Percentiles rank a stretch among this genome's conserved stretches.
These are phyloP conservation scores for Macropodus opercularis DNA, from an alignment of 2,797 vertebrate genomes.

Conservation along the genomic window DNA sequence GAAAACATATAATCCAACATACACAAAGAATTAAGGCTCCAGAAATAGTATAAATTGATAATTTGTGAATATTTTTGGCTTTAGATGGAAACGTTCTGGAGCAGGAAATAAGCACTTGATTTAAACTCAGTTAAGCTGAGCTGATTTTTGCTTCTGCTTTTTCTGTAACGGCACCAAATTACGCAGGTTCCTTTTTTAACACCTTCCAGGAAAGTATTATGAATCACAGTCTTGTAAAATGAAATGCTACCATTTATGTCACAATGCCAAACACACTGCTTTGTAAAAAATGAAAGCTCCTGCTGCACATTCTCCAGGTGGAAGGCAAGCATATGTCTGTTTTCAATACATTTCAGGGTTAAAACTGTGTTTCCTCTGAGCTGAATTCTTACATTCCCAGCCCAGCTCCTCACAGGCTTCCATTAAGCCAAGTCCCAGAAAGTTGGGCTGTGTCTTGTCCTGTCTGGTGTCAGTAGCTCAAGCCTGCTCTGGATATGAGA, in stretches of 20 bases:
- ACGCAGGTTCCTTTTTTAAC: neutral
- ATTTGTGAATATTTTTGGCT: neutral
- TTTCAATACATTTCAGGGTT: slow-evolving; percentile 18
- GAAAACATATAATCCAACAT: neutral
- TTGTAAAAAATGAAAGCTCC: neutral
- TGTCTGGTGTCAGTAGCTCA: slow-evolving; percentile 41
- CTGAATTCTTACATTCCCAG: slow-evolving; percentile 50
- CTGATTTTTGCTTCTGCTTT: neutral
- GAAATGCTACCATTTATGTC: slow-evolving; percentile 6
- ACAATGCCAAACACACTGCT: neutral
- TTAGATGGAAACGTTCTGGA: neutral
- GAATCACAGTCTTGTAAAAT: neutral
- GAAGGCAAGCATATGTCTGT: neutral
- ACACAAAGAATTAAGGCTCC: neutral
- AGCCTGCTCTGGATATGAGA: slow-evolving; percentile 35
- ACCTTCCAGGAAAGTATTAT: slow-evolving; percentile 2
- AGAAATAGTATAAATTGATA: neutral
- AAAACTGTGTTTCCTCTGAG: slow-evolving; percentile 38
- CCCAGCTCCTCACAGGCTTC: slow-evolving; percentile 40
- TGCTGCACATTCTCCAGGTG: neutral
- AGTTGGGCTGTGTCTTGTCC: slow-evolving; percentile 55
- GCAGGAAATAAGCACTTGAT: neutral
- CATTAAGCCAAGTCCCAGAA: slow-evolving; percentile 37
- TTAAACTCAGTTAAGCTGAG: neutral
- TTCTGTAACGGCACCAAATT: neutral